Evolutionary conservation across 2,888 invertebrate genomes (phyloP), one percentile per base, ranked within the genome.

Genomic region (Phorcus lineatus): DNA sequence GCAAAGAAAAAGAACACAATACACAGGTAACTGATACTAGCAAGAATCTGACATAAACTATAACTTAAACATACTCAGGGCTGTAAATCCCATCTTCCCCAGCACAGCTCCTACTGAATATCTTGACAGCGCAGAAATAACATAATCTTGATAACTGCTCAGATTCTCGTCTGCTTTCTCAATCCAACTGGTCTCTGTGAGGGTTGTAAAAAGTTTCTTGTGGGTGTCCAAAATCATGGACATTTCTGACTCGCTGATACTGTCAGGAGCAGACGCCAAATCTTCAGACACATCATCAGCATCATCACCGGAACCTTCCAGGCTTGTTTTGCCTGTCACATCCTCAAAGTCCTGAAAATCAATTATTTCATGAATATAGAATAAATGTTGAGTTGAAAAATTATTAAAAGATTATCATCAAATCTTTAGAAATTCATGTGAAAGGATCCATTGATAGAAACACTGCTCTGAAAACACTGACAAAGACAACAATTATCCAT

Each of bases 261-360:
- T 83, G 79, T 91, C 91, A 13, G 85, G 84, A 83, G 90, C 91
- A 22, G 85, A 85, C 81, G 75, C 36, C 16, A 62, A 53, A 9
- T 80, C 54, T 17, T 81, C 77, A 22, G 19, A 17, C 16, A 77
- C 54, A 83, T 66, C 28, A 75, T 54, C 54, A 11, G 74, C 24
- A 22, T 79, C 78, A 7, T 40, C 31, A 6, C 82, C 84, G 17
- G 82, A 83, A 79, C 90, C 90, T 57, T 89, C 91, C 17, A 91
- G 84, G 4, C 86, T 84, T 17, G 82, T 81, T 13, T 88, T 86
- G 17, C 87, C 90, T 11, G 89, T 86, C 62, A 93, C 85, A 83
- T 93, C 93, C 9, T 85, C 86, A 85, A 91, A 93, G 52, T 91
- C 91, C 91, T 92, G 77, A 11, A 70, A 81, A 36, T 36, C 4